Conservation (phyloP, 2,113 vertebrate genomes). For the Sturnus vulgaris region DNA sequence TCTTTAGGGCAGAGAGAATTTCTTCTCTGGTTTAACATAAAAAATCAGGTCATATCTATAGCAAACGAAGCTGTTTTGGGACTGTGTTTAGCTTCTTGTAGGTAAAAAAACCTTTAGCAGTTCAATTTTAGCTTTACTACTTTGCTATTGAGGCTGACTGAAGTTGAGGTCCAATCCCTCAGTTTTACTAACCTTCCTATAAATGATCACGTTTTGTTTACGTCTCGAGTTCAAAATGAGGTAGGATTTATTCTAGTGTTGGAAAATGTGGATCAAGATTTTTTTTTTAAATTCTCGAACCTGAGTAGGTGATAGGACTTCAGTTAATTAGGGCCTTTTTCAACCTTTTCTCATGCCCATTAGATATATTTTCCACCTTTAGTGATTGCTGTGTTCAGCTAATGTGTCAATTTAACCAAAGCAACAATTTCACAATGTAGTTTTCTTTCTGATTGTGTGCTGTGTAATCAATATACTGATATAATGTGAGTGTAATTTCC, state of each 20-base stretch:
- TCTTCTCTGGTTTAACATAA: neutral
- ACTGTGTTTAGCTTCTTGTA: neutral
- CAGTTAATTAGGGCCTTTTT: neutral
- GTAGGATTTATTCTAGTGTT: neutral
- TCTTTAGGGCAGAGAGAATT: neutral
- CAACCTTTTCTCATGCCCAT: neutral
- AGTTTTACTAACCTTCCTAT: neutral
- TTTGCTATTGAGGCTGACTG: fast-evolving
- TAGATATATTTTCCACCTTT: slow-evolving; percentile 64
- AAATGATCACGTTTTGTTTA: neutral
- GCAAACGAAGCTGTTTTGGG: neutral
- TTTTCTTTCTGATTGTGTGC: slow-evolving; percentile 79
- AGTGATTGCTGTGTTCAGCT: slow-evolving; percentile 71
- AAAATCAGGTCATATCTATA: neutral
- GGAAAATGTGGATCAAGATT: neutral
- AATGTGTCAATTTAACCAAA: slow-evolving; percentile 76
- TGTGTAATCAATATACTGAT: slow-evolving; percentile 82
- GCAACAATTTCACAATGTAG: slow-evolving; percentile 78
- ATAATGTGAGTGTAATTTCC: slow-evolving; percentile 81
- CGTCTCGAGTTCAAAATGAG: neutral
- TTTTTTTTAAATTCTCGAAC: neutral
- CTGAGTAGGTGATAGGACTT: neutral
- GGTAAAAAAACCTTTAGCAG: neutral
- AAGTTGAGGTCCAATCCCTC: neutral
- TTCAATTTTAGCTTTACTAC: neutral